Conservation (phyloP, 1,140 invertebrate genomes). For the Drosophila sp. region DNA sequence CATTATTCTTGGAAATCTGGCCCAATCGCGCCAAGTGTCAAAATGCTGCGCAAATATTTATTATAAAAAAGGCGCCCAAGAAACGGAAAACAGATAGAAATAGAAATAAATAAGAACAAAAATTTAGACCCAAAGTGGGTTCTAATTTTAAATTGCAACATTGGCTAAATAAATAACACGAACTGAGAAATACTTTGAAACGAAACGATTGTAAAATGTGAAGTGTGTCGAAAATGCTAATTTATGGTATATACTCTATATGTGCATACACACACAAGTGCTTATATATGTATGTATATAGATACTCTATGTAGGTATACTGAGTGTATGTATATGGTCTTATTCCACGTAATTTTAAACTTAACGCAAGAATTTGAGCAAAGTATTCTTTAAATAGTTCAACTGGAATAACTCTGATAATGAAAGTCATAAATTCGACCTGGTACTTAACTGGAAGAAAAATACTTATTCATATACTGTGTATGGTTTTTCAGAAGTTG, state of each 20-base stretch:
- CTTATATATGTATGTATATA: background rate
- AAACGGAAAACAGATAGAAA: background rate
- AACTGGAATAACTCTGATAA: background rate
- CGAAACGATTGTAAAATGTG: slow-evolving; percentile 41
- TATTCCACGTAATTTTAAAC: slow-evolving; percentile 16
- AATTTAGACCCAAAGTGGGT: slow-evolving; percentile 17
- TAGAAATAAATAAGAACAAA: slow-evolving; percentile 9
- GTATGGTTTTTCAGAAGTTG: too few relatives aligned
- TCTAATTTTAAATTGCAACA: slow-evolving; percentile 56
- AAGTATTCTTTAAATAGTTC: slow-evolving; percentile 2
- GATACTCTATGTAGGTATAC: background rate
- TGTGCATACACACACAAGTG: background rate
- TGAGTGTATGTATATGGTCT: background rate
- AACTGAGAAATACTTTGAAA: slow-evolving; percentile 25
- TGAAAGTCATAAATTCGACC: slow-evolving; percentile 2
- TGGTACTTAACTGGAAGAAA: background rate
- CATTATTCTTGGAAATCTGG: slow-evolving; percentile 19
- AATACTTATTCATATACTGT: background rate
- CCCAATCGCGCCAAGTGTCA: slow-evolving; percentile 32
- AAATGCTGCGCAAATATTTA: slow-evolving; percentile 52
- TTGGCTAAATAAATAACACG: slow-evolving; percentile 41
- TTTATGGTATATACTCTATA: slow-evolving; percentile 26
- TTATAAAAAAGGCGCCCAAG: slow-evolving; percentile 31
- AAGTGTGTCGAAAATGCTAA: slow-evolving; percentile 51
- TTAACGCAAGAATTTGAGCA: background rate